These are phyloP conservation scores for Euura lappo DNA, from an alignment of 1,140 invertebrate genomes.

Conservation along the genomic window DNA sequence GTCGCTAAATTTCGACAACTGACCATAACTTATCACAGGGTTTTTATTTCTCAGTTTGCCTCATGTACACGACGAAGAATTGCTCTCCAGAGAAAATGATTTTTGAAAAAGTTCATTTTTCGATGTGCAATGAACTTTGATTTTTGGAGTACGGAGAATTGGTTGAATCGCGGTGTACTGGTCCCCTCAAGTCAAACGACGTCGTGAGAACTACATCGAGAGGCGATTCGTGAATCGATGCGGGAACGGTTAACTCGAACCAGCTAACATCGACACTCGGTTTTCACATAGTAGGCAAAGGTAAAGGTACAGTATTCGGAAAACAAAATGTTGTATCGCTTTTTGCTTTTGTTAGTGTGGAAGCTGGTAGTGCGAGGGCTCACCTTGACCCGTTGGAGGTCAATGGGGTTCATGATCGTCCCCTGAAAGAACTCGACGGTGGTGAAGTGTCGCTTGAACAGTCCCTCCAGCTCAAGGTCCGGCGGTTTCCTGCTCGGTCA, in stretches of 20 bases:
- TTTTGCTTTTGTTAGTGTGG: constrained; percentile 12
- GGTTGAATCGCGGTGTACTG: too few relatives aligned
- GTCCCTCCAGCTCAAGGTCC: constrained; percentile 97
- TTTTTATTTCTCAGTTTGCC: background rate
- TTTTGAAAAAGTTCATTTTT: too few relatives aligned
- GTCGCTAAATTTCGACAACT: too few relatives aligned
- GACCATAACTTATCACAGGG: too few relatives aligned
- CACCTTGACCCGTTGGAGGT: constrained; percentile 98
- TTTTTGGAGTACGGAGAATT: too few relatives aligned
- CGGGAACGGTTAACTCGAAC: background rate
- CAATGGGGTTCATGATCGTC: constrained; percentile 99
- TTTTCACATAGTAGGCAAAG: too few relatives aligned
- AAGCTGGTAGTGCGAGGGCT: constrained; percentile 54
- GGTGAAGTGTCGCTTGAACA: constrained; percentile 99
- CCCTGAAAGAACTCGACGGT: constrained; percentile 99
- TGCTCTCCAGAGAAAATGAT: too few relatives aligned
- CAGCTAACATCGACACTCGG: too few relatives aligned
- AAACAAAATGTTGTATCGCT: background rate
- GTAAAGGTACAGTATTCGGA: too few relatives aligned
- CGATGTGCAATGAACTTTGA: too few relatives aligned
- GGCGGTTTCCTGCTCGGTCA: constrained; percentile 78
- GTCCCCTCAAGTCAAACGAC: background rate
- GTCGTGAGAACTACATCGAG: constrained; percentile 1
- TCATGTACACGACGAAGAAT: background rate
- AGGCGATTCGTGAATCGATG: background rate